Evolutionary conservation across 2,888 invertebrate genomes (phyloP).

Genomic region (Drosophila cognata): DNA sequence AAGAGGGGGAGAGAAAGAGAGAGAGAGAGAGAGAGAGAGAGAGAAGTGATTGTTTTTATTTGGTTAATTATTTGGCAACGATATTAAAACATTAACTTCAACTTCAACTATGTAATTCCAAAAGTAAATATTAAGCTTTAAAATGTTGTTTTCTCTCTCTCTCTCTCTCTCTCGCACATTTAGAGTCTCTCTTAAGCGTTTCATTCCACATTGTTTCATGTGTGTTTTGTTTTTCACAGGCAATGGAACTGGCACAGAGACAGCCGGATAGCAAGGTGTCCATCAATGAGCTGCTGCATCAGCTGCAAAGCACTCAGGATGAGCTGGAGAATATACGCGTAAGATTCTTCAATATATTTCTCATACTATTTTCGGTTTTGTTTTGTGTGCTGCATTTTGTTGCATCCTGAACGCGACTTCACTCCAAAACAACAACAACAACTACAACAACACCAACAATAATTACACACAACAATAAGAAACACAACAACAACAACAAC

Average conservation of each 20-base stretch:
- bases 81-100: too few species aligned
- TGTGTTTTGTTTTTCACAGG: constrained; percentile 58
- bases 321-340: constrained; percentile 96
- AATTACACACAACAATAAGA: constrained; percentile 19
- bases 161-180: neutral
- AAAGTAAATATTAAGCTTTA: neutral
- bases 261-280: constrained; percentile 90
- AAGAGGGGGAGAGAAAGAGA: neutral
- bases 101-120: neutral
- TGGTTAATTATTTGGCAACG: too few species aligned
- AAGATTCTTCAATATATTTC: constrained; percentile 85
- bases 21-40: neutral
- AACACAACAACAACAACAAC: constrained; percentile 20
- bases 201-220: constrained; percentile 21
- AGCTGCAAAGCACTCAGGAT: constrained; percentile 93
- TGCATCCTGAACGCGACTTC: constrained; percentile 73
- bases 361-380: constrained; percentile 83
- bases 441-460: constrained; percentile 9
- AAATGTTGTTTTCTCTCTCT: neutral
- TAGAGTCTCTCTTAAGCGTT: constrained; percentile 1
- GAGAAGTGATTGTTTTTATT: neutral
- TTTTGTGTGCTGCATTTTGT: constrained; percentile 85
- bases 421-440: constrained; percentile 23
- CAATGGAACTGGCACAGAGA: constrained; percentile 86
- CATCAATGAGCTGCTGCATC: constrained; percentile 92